Evolutionary conservation across 2,888 invertebrate genomes (phyloP).

Genomic region (Dusona sp.): DNA sequence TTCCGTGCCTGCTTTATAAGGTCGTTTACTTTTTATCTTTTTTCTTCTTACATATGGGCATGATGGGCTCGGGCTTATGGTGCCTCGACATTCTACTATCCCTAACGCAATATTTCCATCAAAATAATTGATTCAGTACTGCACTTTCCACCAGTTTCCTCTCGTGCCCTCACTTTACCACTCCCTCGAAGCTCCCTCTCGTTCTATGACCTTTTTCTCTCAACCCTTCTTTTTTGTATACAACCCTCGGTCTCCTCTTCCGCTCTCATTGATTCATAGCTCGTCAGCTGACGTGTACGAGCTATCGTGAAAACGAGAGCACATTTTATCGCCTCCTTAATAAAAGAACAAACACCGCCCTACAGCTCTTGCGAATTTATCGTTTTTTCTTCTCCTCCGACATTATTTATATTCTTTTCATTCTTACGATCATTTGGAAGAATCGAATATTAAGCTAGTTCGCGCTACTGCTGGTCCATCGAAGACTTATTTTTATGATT

Average conservation of each 20-base stretch:
- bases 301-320: constrained; percentile 7
- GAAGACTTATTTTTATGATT: background rate
- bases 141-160: constrained; percentile 66
- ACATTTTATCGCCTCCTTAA: background rate
- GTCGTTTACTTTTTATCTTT: background rate
- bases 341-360: constrained; percentile 1
- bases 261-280: constrained; percentile 11
- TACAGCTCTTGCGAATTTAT: background rate
- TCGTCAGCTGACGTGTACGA: constrained; percentile 15
- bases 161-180: constrained; percentile 1
- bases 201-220: constrained; percentile 26
- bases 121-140: constrained; percentile 76
- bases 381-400: background rate
- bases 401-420: background rate
- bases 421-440: background rate
- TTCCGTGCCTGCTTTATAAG: background rate
- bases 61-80: constrained; percentile 16
- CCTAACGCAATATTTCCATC: constrained; percentile 77
- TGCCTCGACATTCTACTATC: constrained; percentile 40
- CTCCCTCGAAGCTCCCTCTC: constrained; percentile 13
- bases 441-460: background rate
- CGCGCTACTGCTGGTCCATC: background rate
- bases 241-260: background rate
- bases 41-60: background rate
- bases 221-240: constrained; percentile 13